Base-by-base conservation (phyloP, 2,113 vertebrate species). In the Mesitornis unicolor region DNA sequence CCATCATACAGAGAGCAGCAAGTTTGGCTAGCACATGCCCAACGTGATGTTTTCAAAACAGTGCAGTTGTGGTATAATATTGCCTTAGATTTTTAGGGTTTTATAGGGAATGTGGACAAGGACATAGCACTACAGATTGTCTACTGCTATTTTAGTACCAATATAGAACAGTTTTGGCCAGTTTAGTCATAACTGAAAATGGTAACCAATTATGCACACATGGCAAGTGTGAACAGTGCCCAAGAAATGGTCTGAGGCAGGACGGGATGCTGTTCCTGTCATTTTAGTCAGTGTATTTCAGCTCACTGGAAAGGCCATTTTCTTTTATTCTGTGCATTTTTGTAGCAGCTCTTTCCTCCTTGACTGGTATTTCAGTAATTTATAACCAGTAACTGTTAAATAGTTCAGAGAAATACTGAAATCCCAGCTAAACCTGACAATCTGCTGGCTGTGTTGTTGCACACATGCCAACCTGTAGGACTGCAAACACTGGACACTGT, bases 41-140 rank as follows among this genome's bases (percentile, higher is more conserved):
- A 1, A 26, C 7, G 3, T 12, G 25, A 76, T 70, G 20, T 64
- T 65, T 95, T 73, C 56, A 69, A 50, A 86, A 24, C 50, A 59
- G 10, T 42, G 21, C 68, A 82, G 19, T 25, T 56, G 16, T 47
- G 28, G 9, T 67, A 14, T 29, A 82, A 81, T 16, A 7, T 81
- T 88, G 68, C 87, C 91, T 89, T 84, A 61, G 25, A 80, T 94
- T 95, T 94, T 90, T 31, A 90, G 79, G 38, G 22, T 4, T 74
- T 91, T 77, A 26, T 50, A 86, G 59, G 26, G 28, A 61, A 53
- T 33, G 10, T 76, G 35, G 47, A 56, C 18, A 84, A 79, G 60
- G 43, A 31, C 57, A 65, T 35, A 68, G 47, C 36, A 64, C 63
- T 83, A 45, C 38, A 69, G 38, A n/a, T 68, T 65, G 26, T 81